phyloP scores from a whole-genome alignment of 2,888 invertebrate species.

The Diaphora mendica region DNA sequence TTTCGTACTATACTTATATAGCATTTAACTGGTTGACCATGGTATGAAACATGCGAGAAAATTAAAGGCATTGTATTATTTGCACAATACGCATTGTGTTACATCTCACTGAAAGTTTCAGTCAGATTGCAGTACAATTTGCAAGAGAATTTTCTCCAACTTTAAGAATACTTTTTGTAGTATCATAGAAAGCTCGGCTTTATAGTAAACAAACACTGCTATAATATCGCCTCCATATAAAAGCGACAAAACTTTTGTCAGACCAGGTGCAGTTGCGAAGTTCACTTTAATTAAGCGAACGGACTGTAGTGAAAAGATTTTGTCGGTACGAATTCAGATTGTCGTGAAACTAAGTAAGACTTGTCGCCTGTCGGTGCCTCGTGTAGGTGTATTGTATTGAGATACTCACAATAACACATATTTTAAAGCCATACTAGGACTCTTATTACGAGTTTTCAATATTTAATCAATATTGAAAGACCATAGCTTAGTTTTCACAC shows the following conservation, averaged over 20 bases:
- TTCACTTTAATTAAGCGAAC: conserved; percentile 42
- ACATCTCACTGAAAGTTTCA: background rate
- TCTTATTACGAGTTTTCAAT: background rate
- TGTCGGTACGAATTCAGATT: conserved; percentile 71
- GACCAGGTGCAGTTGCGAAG: conserved; percentile 25
- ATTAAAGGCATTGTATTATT: background rate
- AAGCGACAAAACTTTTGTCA: conserved; percentile 32
- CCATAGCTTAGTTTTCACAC: background rate
- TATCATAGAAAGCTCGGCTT: conserved; percentile 24
- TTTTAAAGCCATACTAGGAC: conserved; percentile 30
- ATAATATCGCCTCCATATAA: conserved; percentile 37
- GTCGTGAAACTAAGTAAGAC: conserved; percentile 74
- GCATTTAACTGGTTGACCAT: no score
- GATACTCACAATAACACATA: conserved; percentile 53
- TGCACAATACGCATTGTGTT: background rate
- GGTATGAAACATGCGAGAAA: no score
- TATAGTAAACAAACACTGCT: conserved; percentile 33
- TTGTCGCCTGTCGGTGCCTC: conserved; percentile 69
- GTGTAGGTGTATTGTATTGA: conserved; percentile 70
- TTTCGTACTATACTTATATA: no score
- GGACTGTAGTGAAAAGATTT: conserved; percentile 59
- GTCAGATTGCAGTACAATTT: background rate
- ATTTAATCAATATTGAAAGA: background rate
- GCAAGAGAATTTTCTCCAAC: conserved; percentile 14
- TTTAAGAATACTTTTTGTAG: conserved; percentile 17